Evolutionary conservation across 1,140 invertebrate genomes (phyloP).

Genomic region (Episyrphus balteatus): DNA sequence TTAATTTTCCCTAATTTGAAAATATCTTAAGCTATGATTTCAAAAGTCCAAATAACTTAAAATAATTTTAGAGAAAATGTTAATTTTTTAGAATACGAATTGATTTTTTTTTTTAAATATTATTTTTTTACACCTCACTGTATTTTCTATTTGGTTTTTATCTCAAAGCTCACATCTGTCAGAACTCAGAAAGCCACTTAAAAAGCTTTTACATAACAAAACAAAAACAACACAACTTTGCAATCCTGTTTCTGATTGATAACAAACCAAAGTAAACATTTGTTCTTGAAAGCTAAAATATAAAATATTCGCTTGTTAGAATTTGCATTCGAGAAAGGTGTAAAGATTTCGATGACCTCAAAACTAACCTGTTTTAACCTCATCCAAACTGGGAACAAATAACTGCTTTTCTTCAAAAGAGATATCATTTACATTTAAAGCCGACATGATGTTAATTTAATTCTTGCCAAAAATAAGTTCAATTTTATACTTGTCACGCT

Average conservation of each 20-base stretch:
- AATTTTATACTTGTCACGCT: too few species aligned
- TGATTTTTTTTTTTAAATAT: constrained; percentile 9
- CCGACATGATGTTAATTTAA: not conserved
- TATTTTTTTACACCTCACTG: not conserved
- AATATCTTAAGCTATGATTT: too few species aligned
- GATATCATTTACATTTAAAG: constrained; percentile 21
- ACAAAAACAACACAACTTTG: not conserved
- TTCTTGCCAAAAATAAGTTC: too few species aligned
- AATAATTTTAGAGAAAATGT: too few species aligned
- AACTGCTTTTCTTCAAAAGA: constrained; percentile 37
- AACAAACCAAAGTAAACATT: not conserved
- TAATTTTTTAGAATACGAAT: too few species aligned
- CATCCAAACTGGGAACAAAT: constrained; percentile 39
- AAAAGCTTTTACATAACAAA: not conserved
- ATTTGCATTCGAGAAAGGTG: too few species aligned
- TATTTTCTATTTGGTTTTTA: not conserved
- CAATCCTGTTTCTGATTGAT: too few species aligned
- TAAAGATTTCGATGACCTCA: too few species aligned
- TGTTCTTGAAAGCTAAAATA: too few species aligned
- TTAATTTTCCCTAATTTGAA: too few species aligned
- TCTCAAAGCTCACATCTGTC: not conserved
- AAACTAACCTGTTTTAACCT: constrained; percentile 38
- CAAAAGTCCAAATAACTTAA: too few species aligned
- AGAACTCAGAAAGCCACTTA: not conserved
- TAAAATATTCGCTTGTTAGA: too few species aligned